Percentiles rank a stretch among this genome's conserved stretches.
phyloP scores from a whole-genome alignment of 2,797 vertebrate genomes.

The Pseudomugil tenellus region DNA sequence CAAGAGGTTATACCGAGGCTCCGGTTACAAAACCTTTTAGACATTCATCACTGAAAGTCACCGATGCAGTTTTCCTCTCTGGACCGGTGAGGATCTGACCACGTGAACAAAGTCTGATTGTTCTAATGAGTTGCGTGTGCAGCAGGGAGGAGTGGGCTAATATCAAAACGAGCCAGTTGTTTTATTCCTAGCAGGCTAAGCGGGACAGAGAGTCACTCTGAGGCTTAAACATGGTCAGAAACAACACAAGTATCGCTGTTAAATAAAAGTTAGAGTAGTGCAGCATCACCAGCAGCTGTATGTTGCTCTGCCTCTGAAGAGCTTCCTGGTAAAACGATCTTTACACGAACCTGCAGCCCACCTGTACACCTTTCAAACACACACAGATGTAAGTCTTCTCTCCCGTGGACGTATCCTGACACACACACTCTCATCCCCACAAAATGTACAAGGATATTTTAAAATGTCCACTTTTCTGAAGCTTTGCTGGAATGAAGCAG shows the following conservation, averaged over 20 bases:
- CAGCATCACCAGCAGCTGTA: not conserved
- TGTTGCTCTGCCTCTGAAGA: not conserved
- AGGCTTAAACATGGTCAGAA: constrained; percentile 26
- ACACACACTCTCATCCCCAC: constrained; percentile 23
- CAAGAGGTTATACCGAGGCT: too few species aligned
- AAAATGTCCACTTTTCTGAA: constrained; percentile 49
- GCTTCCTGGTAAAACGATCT: not conserved
- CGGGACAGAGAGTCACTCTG: constrained; percentile 10
- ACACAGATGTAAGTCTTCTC: constrained; percentile 5
- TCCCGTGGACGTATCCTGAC: constrained; percentile 17
- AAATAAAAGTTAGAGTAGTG: constrained; percentile 6
- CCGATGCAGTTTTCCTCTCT: constrained; percentile 1
- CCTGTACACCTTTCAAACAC: constrained; percentile 12
- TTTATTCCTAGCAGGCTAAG: constrained; percentile 32
- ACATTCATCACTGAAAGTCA: constrained; percentile 6
- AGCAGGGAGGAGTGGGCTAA: constrained; percentile 25
- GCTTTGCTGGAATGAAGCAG: constrained; percentile 48
- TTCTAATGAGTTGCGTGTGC: constrained; percentile 35
- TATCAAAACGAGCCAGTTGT: constrained; percentile 17
- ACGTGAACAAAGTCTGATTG: constrained; percentile 36
- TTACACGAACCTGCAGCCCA: not conserved
- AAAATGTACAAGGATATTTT: constrained; percentile 23
- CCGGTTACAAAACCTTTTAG: not conserved
- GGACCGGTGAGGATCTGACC: constrained; percentile 21
- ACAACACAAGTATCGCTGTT: constrained; percentile 4